These are phyloP conservation scores for Camponotus vicinus DNA, from an alignment of 1,140 invertebrate genomes.

Conservation along the genomic window DNA sequence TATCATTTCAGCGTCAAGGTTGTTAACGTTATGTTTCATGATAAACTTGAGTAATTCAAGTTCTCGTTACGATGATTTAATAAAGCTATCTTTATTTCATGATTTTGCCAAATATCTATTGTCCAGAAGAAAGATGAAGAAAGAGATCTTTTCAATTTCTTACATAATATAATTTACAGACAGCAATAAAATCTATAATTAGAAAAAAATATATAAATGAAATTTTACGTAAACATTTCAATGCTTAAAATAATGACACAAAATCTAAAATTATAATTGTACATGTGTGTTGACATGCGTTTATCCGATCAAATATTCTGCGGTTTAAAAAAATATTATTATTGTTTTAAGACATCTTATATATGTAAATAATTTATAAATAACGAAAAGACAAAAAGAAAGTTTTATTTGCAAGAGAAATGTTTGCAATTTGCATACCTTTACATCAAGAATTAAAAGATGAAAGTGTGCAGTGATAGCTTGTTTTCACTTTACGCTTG, in stretches of 20 bases:
- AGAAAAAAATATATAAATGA: neutral
- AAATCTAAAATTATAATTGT: neutral
- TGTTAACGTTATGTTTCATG: neutral
- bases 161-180: neutral
- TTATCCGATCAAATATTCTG: neutral
- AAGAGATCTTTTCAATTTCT: neutral
- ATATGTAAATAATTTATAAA: conserved; percentile 15
- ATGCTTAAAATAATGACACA: neutral
- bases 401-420: neutral
- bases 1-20: conserved; percentile 1
- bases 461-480: neutral
- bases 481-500: conserved; percentile 6
- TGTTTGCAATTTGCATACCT: neutral
- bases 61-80: conserved; percentile 14
- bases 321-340: neutral
- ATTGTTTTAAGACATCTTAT: neutral
- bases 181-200: neutral
- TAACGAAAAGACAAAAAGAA: neutral
- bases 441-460: neutral
- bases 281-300: neutral
- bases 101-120: neutral
- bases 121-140: neutral
- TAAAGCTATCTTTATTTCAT: neutral
- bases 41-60: conserved; percentile 28
- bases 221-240: neutral